Evolutionary conservation across 2,888 invertebrate genomes (phyloP).

Genomic region (Azorinus chamasolen): DNA sequence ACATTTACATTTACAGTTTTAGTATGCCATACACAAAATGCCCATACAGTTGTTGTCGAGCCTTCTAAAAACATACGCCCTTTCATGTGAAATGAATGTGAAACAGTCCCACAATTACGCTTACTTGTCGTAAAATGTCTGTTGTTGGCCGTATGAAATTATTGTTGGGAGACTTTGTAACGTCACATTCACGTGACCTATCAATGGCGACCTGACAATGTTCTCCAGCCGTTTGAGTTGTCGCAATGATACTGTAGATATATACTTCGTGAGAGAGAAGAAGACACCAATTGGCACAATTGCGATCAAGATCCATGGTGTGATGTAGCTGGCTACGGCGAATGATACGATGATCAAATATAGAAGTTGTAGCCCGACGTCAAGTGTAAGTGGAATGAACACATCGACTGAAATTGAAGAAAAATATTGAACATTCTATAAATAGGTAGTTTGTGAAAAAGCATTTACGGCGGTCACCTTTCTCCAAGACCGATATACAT

Average conservation of each 20-base stretch:
- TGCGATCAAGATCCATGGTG: slow-evolving; percentile 65
- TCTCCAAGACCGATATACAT: too few relatives aligned
- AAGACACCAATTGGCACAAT: slow-evolving; percentile 82
- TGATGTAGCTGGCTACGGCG: slow-evolving; percentile 41
- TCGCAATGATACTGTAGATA: slow-evolving; percentile 84
- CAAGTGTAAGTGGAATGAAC: slow-evolving; percentile 64
- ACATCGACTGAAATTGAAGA: slow-evolving; percentile 74
- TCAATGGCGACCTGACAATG: slow-evolving; percentile 88
- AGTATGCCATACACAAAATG: too few relatives aligned
- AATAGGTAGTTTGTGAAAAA: too few relatives aligned
- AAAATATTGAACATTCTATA: too few relatives aligned
- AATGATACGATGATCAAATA: slow-evolving; percentile 53
- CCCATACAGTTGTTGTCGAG: too few relatives aligned
- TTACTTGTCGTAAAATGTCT: slow-evolving; percentile 87
- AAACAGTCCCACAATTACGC: not conserved
- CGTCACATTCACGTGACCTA: slow-evolving; percentile 88
- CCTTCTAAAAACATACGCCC: too few relatives aligned
- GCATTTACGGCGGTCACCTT: too few relatives aligned
- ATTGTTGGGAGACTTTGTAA: slow-evolving; percentile 89
- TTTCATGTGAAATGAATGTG: too few relatives aligned
- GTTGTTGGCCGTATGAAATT: slow-evolving; percentile 88
- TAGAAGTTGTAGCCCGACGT: slow-evolving; percentile 54
- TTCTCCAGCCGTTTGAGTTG: slow-evolving; percentile 87
- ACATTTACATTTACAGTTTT: too few relatives aligned
- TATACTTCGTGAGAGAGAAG: slow-evolving; percentile 83